Evolutionary conservation across 1,140 invertebrate species (phyloP), one percentile per base, ranked within the genome.

Genomic region (Hydropsyche tenuis): DNA sequence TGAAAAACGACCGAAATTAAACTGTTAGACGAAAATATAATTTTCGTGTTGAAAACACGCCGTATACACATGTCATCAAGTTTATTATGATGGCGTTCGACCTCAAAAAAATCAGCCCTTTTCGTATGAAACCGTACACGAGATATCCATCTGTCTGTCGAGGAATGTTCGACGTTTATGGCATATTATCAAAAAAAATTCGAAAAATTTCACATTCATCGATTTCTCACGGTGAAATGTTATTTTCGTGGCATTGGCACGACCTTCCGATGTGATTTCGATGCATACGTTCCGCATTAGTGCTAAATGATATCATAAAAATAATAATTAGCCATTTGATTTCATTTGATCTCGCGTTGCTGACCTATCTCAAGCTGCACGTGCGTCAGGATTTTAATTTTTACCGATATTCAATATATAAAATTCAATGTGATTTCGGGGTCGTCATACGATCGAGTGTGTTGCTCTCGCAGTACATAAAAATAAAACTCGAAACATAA

Each of bases 1-100:
- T 65, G 42, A 65, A 42, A 65, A 42, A 43, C 63, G 63, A 65
- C 20, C 27, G 56, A 60, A 60, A 60, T 60, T 60, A 65, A 65
- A 6, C 46, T 16, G 56, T 14, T 23, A 60, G 56, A 20, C 46
- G 46, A 51, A 45, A 45, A 65, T 43, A 43, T 45, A 43, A 20
- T 65, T 20, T 43, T 65, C 63, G 56, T 60, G 56, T 60, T 27
- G 56, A 60, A 60, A 60, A 60, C 22, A 25, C 56, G 23, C 23
- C 56, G 56, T 25, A 12, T 14, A 60, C 20, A 60, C 23, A 60
- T 23, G 22, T 60, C 56, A 25, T 60, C 20, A 11, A 60, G 11
- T 60, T 60, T 60, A 60, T 60, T 60, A 14, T 48, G 12, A 48
- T 48, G 30, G 30, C 30, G 30, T 37, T 37, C 30, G 30, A 37